Conservation (phyloP, 2,797 vertebrate species). For the Coranthus polyacanthus region DNA sequence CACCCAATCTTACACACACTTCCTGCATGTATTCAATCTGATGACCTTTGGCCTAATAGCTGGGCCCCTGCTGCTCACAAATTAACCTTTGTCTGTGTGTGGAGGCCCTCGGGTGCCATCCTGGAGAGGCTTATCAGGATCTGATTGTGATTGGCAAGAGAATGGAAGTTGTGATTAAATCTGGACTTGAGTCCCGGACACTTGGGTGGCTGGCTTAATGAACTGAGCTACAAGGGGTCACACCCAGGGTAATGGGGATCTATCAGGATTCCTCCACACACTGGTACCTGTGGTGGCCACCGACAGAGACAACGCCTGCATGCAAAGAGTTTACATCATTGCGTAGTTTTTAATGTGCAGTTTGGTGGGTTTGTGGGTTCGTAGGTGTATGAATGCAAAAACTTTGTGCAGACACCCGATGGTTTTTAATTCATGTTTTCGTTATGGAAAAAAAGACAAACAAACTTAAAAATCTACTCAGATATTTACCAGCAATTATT, state of each 20-base stretch:
- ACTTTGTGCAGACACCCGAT: no score
- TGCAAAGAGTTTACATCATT: not conserved
- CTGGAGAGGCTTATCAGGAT: slow-evolving; percentile 72
- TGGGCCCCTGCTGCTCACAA: slow-evolving; percentile 73
- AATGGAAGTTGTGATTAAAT: slow-evolving; percentile 83
- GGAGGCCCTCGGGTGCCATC: slow-evolving; percentile 67
- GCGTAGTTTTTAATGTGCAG: not conserved
- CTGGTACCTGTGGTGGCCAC: slow-evolving; percentile 41
- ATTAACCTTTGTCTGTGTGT: slow-evolving; percentile 81
- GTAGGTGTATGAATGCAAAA: not conserved
- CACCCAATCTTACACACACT: slow-evolving; percentile 46
- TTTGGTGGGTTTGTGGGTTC: not conserved
- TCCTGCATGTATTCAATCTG: slow-evolving; percentile 75
- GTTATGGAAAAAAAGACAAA: no score
- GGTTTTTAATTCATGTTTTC: no score
- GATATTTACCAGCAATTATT: no score
- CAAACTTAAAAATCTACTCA: no score
- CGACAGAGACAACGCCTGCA: slow-evolving; percentile 23
- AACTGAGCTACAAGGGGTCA: slow-evolving; percentile 81
- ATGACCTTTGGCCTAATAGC: slow-evolving; percentile 68
- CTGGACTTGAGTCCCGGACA: slow-evolving; percentile 75
- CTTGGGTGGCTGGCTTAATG: slow-evolving; percentile 81
- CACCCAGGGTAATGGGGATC: slow-evolving; percentile 80
- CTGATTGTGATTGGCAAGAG: slow-evolving; percentile 85
- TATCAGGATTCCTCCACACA: slow-evolving; percentile 72